Evolutionary conservation across 2,797 vertebrate species (phyloP), one percentile per base, ranked within the genome.

Genomic region (Champsocephalus esox): DNA sequence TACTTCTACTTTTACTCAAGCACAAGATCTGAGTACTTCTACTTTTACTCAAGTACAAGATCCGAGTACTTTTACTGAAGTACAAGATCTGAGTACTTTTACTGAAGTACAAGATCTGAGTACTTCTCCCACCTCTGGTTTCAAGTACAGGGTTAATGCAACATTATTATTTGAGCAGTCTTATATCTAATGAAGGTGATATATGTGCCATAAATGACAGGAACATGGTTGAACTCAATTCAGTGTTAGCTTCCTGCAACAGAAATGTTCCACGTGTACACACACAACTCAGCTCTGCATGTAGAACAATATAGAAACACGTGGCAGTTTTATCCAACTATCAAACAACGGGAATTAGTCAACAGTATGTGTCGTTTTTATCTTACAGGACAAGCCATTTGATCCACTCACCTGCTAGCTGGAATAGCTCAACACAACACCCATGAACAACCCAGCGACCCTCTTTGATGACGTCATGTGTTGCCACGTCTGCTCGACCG

Each of bases 401-500:
- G 0, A 2, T 17, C 11, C 16, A 85, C 91, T 90, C 56, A 92
- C 91, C 88, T 76, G 77, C 79, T 88, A 85, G 63, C 71, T 60
- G 56, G 19, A 75, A 60, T 32, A 81, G 62, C 81, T 73, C 62
- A 46, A 60, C 67, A 44, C n/a, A 38, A 44, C n/a, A 38, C 6
- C 41, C 75, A 75, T 78, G 44, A 78, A 75, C 9, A 43, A 55
- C 79, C 79, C 79, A 49, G 79, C 76, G 93, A 77, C 93, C 70
- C 90, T 69, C 78, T 44, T 3, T 88, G 79, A 90, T 95, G 95
- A 94, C 93, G 93, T 93, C 71, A 70, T 0, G 4, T 21, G 68
- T 71, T 93, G 95, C 95, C 94, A 95, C 95, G 95, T 95, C 89
- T 91, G 69, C 90, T 81, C 12, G 9, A 45, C 9, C 10, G 13